Base-by-base conservation (phyloP, 1,140 invertebrate species). In the Drosophila mauritiana region DNA sequence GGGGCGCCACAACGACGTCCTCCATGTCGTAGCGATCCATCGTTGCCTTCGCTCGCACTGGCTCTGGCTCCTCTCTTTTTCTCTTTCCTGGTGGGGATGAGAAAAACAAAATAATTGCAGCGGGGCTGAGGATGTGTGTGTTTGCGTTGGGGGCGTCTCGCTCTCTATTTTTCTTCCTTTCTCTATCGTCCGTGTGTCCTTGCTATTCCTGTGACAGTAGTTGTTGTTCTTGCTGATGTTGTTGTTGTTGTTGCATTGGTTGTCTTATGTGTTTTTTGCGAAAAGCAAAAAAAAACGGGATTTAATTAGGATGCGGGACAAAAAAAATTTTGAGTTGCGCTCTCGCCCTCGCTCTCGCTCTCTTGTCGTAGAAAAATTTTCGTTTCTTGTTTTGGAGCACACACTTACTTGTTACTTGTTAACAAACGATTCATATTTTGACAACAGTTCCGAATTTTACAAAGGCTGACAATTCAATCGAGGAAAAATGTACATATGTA, bases 11-110 rank as follows among this genome's bases (percentile, higher is more conserved):
- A 55, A 91, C 90, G 73, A 89, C 90, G 78, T 90, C 90, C 51
- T 91, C 90, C 83, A 91, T 82, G 79, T 88, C 90, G 81, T 89
- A 91, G 45, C 70, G 83, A 80, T 91, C 90, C 90, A 91, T 91
- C 52, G 62, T 65, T 48, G 52, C 25, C 20, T n/a, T 55, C 49
- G 31, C 22, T 39, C 17, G 34, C 20, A 49, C 37, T 53, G 15
- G 34, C 25, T 4, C 17, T 43, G n/a, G 34, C 42, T 25, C 27
- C 45, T 61, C n/a, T 6, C 11, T 7, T 13, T 5, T 40, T 61
- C 13, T 31, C 34, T 13, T 17, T 63, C n/a, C 10, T 12, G 45
- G 40, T 27, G 8, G 25, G 40, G 13, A 27, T n/a, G 39, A 20
- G 40, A 57, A 45, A 43, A 45, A 57, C 55, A 57, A 57, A 45